phyloP scores from a whole-genome alignment of 2,797 vertebrate genomes.

The Scomberomorus guttatus region DNA sequence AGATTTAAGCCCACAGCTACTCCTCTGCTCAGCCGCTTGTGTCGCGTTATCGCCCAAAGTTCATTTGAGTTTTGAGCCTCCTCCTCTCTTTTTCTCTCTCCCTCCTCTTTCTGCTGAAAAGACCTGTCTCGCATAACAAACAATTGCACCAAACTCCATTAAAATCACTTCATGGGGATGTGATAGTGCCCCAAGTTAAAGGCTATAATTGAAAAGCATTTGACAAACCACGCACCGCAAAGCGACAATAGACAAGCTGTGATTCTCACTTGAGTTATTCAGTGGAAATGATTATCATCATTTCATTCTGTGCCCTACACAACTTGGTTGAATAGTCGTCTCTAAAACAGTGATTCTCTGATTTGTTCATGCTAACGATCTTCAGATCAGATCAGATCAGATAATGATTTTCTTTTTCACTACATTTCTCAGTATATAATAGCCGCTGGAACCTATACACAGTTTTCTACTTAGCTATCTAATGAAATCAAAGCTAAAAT shows the following conservation, averaged over 20 bases:
- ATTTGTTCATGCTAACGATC: slow-evolving; percentile 71
- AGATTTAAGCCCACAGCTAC: slow-evolving; percentile 47
- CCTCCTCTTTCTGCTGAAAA: slow-evolving; percentile 54
- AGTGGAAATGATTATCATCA: slow-evolving; percentile 77
- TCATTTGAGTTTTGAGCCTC: slow-evolving; percentile 63
- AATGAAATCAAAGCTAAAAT: slow-evolving; percentile 50
- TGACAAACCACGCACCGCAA: slow-evolving; percentile 78
- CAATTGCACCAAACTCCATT: slow-evolving; percentile 81
- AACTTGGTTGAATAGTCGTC: slow-evolving; percentile 60
- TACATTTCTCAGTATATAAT: slow-evolving; percentile 39
- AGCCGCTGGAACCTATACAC: slow-evolving; percentile 36
- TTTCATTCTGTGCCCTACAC: slow-evolving; percentile 65
- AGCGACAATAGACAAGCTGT: slow-evolving; percentile 79
- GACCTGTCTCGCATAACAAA: slow-evolving; percentile 81
- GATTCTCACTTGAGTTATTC: slow-evolving; percentile 78
- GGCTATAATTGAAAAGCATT: slow-evolving; percentile 83
- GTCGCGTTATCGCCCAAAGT: slow-evolving; percentile 69
- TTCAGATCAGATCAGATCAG: too few species aligned
- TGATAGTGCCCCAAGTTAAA: slow-evolving; percentile 81
- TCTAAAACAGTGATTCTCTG: slow-evolving; percentile 65
- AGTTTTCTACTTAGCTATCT: slow-evolving; percentile 12
- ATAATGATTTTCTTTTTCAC: slow-evolving; percentile 56
- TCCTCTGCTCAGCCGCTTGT: slow-evolving; percentile 63
- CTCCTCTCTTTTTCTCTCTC: slow-evolving; percentile 11
- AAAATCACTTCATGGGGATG: slow-evolving; percentile 81